Percentiles rank a stretch among this genome's conserved stretches.
Conservation (phyloP, 2,113 vertebrate species). For the Phalacrocorax brasilianus region DNA sequence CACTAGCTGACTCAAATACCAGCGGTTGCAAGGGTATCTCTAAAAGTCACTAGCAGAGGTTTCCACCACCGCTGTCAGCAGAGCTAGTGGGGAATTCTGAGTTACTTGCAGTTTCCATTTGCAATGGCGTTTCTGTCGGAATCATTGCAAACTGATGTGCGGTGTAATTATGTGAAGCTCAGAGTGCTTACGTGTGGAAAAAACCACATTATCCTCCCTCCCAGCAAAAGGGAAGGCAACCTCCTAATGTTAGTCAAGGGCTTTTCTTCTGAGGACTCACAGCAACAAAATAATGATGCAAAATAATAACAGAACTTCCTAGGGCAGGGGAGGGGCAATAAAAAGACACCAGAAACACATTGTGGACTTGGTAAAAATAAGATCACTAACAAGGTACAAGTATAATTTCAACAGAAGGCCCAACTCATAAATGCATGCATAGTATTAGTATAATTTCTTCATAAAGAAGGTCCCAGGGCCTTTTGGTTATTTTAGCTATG, state of each 20-base stretch:
- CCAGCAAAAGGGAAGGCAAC: background rate
- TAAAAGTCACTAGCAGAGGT: background rate
- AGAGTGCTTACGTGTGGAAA: background rate
- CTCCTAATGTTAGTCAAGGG: background rate
- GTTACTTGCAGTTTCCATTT: background rate
- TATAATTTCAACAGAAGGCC: background rate
- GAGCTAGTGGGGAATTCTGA: background rate
- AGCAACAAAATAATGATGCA: constrained; percentile 13
- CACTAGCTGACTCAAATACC: background rate
- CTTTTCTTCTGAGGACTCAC: background rate
- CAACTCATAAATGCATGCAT: background rate
- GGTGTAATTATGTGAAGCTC: background rate
- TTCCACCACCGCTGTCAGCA: background rate
- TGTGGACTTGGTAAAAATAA: background rate
- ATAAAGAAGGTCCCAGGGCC: background rate
- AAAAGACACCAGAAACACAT: background rate
- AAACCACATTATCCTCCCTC: background rate
- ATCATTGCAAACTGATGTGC: background rate
- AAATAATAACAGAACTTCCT: background rate
- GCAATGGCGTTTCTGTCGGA: background rate
- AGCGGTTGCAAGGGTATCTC: background rate
- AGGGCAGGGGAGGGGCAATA: background rate
- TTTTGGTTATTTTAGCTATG: background rate
- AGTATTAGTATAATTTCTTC: background rate
- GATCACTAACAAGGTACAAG: background rate